Percentiles rank a stretch among this genome's conserved stretches.
Evolutionary conservation across 1,140 invertebrate genomes (phyloP).

Genomic region (Centruroides vittatus): DNA sequence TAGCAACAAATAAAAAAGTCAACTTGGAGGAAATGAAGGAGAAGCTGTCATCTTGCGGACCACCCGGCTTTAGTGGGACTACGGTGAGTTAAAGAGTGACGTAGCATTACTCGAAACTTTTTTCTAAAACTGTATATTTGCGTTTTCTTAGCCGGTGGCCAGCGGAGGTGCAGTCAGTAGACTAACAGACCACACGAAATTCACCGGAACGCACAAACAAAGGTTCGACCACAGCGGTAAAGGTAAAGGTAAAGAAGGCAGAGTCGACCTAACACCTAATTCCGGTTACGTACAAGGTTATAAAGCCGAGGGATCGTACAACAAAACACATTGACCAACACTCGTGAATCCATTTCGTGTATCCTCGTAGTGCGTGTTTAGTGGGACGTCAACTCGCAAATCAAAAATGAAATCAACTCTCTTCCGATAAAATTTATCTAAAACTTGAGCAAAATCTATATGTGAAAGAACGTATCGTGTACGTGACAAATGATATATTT

Average conservation of each 20-base stretch:
- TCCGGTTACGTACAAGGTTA: conserved; percentile 79
- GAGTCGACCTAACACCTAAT: conserved; percentile 57
- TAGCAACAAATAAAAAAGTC: conserved; percentile 62
- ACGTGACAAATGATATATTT: too few species aligned
- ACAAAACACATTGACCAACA: conserved; percentile 9
- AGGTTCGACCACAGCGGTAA: conserved; percentile 72
- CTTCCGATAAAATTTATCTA: too few species aligned
- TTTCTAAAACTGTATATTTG: too few species aligned
- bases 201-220: conserved; percentile 79
- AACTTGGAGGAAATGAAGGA: conserved; percentile 55
- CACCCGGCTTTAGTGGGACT: conserved; percentile 37
- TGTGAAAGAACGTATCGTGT: too few species aligned
- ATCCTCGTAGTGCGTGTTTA: too few species aligned
- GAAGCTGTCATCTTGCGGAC: conserved; percentile 58
- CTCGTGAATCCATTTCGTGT: too few species aligned
- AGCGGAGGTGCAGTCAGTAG: conserved; percentile 49
- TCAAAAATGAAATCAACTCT: too few species aligned
- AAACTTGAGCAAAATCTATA: too few species aligned
- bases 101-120: too few species aligned
- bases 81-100: conserved; percentile 8
- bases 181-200: conserved; percentile 76
- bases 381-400: too few species aligned
- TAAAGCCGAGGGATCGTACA: conserved; percentile 58
- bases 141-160: conserved; percentile 1
- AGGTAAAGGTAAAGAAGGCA: conserved; percentile 73